Base-by-base conservation (phyloP, 2,888 invertebrate species). In the Cynaeus angustus region DNA sequence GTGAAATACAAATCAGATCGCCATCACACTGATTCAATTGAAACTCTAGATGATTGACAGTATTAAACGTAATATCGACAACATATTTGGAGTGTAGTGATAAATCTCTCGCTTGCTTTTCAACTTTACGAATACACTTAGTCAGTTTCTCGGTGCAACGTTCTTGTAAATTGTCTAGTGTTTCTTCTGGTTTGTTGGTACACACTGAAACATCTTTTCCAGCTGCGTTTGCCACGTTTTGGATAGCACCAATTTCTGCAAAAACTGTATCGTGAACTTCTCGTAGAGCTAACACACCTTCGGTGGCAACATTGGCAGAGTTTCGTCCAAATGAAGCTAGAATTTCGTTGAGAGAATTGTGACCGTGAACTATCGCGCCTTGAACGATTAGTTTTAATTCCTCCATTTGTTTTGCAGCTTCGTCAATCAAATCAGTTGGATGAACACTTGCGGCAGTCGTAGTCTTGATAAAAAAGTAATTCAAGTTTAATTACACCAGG, bases 1-100 rank as follows among this genome's bases (percentile, higher is more conserved):
- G 52, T 8, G 52, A 28, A n/a, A 64, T 33, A 10, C 61, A 61
- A 12, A 61, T 2, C 26, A 50, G 3, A 28, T 50, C 9, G 1
- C n/a, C 16, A 3, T 10, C 9, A 28, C 48, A 50, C 10, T 8
- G 10, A 28, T 1, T 3, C 1, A 50, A 8, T 28, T 50, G n/a
- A 10, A n/a, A n/a, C 8, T 13, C 46, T 4, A 46, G 46, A 9
- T 6, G 9, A 1, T 2, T 14, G 13, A 46, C 16, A 16, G 14
- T 46, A 16, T 2, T 46, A 3, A 46, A 14, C 14, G 13, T 16
- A 46, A 46, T 46, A 16, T 46, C 46, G 1, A 46, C 8, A 13
- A 46, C 5, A 9, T 46, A 46, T 8, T 3, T 46, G 3, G 46
- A 4, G n/a, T n/a, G n/a, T n/a, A n/a, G n/a, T n/a, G n/a, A n/a